Base-by-base conservation (phyloP, 2,113 vertebrate species). In the Gopherus evgoodei region DNA sequence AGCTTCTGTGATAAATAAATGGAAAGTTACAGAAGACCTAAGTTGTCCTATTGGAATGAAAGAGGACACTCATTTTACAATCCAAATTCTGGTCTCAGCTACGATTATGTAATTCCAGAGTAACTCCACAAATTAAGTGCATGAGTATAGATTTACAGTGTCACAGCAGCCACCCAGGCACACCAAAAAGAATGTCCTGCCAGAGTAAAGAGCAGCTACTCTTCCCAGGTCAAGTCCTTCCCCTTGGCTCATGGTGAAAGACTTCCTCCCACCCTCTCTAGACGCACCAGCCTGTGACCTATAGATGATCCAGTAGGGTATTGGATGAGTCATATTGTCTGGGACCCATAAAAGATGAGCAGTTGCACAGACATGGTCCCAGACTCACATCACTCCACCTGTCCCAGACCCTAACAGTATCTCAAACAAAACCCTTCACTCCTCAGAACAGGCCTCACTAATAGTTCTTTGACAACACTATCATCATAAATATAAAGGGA, bases 81-180 rank as follows among this genome's bases (percentile, higher is more conserved):
- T 82, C 21, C 80, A 53, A 19, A 0, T 56, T 53, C 56, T n/a
- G 35, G 10, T 49, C 80, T 57, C 1, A 29, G 35, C 17, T 3
- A 8, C 21, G 56, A 88, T 52, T 27, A 14, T 1, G 5, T 19
- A 53, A 72, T 80, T 91, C 59, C 62, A 69, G 87, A 49, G 35
- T 69, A 69, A 69, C 31, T n/a, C 31, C 62, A 69, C 62, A 69
- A 16, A 69, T 69, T n/a, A 69, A 69, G 31, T 69, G 62, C 29
- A 62, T 31, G 12, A 62, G 13, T 35, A 62, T 62, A n/a, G 31
- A 69, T 69, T 69, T 54, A 50, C 57, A 88, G 5, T 44, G 84
- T 83, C 81, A 88, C 49, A 88, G 80, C 86, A 89, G 65, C 84
- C 86, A 84, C 12, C 79, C 11, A 62, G 72, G 5, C 89, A 84